Evolutionary conservation across 2,797 vertebrate species (phyloP), one percentile per base, ranked within the genome.

Genomic region (Melanotaenia maccullochi): DNA sequence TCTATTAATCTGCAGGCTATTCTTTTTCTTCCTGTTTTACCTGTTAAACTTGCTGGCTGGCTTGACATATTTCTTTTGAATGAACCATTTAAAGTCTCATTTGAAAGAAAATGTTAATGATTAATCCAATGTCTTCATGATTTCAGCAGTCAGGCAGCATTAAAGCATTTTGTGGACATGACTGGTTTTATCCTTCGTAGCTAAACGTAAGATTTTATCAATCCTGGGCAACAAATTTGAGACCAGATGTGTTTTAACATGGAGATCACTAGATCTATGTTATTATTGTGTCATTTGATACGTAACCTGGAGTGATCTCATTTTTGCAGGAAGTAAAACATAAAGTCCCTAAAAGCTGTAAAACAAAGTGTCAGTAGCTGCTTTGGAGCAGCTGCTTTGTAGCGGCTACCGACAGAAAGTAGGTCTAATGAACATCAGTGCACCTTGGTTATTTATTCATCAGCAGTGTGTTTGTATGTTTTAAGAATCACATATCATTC

Each of bases 31-130:
- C 47, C 51, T 30, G 18, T 52, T 65, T 59, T 42, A 51, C 69
- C 65, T 54, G 58, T 65, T 49, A 14, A 73, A 76, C 68, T 62
- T 1, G n/a, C 60, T 63, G 9, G 36, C 68, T 76, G 22, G 20
- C 58, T 83, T 71, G 38, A 20, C 82, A 75, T 81, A 54, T 89
- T 80, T 75, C 52, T 83, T 84, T 78, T 79, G 28, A 87, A 85
- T 74, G 44, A 32, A 57, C 69, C 70, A 78, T 72, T 78, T 71
- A 67, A 65, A 78, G 32, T 58, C 33, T 60, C 9, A 16, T 60
- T 65, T 75, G 5, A 49, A 49, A 79, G 78, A 80, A 85, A 82
- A 79, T 64, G 42, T 57, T 40, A 60, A 60, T 52, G 40, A 82
- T 73, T 84, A 72, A 72, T 60, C 14, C 0, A 18, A 14, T 24